Percentiles rank a stretch among this genome's conserved stretches.
These are phyloP conservation scores for Idaea dimidiata DNA, from an alignment of 2,888 invertebrate species.

Conservation along the genomic window DNA sequence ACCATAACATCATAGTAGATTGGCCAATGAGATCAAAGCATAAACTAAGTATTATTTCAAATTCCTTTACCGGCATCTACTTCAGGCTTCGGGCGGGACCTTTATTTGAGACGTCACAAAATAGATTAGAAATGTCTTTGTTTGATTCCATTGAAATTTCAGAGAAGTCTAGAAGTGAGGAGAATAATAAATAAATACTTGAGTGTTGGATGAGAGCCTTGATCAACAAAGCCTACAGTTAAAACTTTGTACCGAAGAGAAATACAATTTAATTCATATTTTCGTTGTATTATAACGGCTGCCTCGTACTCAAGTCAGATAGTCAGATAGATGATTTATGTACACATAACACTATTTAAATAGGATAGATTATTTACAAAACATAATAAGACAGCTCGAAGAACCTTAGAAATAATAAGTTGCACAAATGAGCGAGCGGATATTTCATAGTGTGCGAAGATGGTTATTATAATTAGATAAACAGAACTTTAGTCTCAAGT, in stretches of 20 bases:
- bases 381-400: no score
- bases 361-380: no score
- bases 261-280: background rate
- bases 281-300: background rate
- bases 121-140: background rate
- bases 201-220: background rate
- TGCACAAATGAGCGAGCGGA: no score
- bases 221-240: background rate
- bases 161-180: background rate
- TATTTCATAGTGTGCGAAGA: background rate
- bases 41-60: background rate
- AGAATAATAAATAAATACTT: background rate
- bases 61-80: background rate
- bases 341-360: no score
- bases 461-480: background rate
- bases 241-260: background rate
- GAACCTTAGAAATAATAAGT: no score
- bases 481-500: background rate
- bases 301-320: no score
- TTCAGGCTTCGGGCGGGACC: background rate
- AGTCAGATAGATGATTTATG: no score
- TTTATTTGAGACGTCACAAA: background rate
- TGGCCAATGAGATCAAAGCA: no score
- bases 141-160: background rate
- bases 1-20: no score